A percentile compares a stretch with the other conserved stretches of the same genome.
Conservation (phyloP, 2,797 vertebrate genomes). For the Steatocranus sp. region DNA sequence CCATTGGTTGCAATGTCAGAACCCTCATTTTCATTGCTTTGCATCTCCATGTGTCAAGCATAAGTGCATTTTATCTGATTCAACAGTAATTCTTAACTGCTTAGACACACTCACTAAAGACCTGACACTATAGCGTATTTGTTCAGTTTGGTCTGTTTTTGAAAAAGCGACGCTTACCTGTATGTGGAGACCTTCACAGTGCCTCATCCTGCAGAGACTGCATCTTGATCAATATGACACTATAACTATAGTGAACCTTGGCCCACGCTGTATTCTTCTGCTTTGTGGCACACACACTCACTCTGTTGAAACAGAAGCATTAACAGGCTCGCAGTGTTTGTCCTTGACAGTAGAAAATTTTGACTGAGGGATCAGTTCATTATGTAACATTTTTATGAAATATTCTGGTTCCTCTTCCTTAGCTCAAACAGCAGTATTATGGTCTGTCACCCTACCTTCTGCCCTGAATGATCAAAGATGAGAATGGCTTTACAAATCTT, state of each 20-base stretch:
- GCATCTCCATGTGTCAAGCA: neutral
- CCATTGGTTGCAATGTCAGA: constrained; percentile 27
- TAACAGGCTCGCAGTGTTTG: constrained; percentile 21
- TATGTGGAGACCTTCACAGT: neutral
- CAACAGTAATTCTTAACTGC: constrained; percentile 7
- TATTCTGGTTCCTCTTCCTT: constrained; percentile 33
- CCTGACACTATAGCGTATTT: constrained; percentile 4
- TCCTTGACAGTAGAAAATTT: constrained; percentile 40
- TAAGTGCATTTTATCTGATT: constrained; percentile 12
- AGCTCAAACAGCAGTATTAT: neutral
- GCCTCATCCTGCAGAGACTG: neutral
- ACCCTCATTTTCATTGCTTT: constrained; percentile 17
- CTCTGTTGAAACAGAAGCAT: neutral
- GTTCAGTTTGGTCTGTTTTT: constrained; percentile 8
- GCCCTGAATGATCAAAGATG: constrained; percentile 2
- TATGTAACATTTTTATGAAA: constrained; percentile 38
- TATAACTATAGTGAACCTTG: constrained; percentile 4
- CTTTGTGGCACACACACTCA: neutral
- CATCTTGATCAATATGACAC: constrained; percentile 19
- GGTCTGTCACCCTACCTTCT: constrained; percentile 7
- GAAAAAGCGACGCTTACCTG: neutral
- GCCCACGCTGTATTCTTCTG: neutral
- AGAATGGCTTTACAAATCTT: neutral
- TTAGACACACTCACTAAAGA: constrained; percentile 10
- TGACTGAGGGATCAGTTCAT: constrained; percentile 32